Conservation (phyloP, 2,797 vertebrate genomes). For the Sarcoramphus papa region DNA sequence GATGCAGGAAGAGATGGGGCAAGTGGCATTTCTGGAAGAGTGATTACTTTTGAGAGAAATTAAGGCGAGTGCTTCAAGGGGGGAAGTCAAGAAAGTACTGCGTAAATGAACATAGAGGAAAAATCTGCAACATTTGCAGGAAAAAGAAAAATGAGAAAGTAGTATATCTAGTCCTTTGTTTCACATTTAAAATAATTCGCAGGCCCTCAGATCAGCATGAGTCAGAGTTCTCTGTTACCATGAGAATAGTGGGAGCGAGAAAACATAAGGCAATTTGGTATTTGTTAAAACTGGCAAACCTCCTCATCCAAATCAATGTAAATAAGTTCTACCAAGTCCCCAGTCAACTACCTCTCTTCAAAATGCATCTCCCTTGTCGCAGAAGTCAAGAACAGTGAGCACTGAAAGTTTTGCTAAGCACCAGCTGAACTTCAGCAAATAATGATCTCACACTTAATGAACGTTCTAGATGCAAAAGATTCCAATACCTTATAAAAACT, state of each 20-base stretch:
- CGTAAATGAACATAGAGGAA: background rate
- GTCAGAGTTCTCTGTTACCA: background rate
- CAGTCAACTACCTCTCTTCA: background rate
- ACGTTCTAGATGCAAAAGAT: background rate
- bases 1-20: background rate
- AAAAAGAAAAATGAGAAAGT: background rate
- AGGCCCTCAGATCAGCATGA: background rate
- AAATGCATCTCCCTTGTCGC: background rate
- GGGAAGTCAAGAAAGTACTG: background rate
- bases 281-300: background rate
- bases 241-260: background rate
- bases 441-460: background rate
- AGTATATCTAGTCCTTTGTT: background rate
- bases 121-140: background rate
- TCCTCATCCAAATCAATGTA: background rate
- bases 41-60: background rate
- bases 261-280: background rate
- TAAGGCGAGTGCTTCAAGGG: background rate
- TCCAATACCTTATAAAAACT: background rate
- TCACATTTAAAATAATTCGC: background rate
- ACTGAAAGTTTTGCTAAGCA: background rate
- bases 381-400: background rate
- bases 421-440: background rate
- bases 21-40: background rate
- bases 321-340: background rate